Base-by-base conservation (phyloP, 2,888 invertebrate genomes). In the Cheilosia urbana region DNA sequence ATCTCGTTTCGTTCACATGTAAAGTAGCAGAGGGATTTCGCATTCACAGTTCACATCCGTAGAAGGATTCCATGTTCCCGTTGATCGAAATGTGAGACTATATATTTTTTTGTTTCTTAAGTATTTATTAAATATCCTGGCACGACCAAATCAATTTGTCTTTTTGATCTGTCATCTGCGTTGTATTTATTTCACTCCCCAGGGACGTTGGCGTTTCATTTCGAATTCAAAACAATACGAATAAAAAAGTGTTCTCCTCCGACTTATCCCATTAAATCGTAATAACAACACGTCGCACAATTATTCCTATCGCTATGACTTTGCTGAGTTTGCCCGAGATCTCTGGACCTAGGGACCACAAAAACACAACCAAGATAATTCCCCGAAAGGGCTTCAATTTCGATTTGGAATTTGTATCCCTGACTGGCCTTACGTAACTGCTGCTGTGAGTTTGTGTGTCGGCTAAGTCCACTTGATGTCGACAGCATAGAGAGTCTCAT, bases 351-450 rank as follows among this genome's bases (percentile, higher is more conserved):
- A 57, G 49, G 51, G 51, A 69, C 55, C 34, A 13, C 17, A 71
- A 72, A 73, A 73, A 55, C 75, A 71, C 68, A 66, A 76, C 49
- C 66, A 62, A 77, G 79, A 85, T 62, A 76, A 80, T 71, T 76
- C 76, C 76, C 76, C 66, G 62, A 68, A 72, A 80, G 72, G 68
- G 76, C 76, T 81, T 85, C 85, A 85, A 80, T 85, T 85, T 80
- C 80, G 76, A 80, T 80, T 80, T 80, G 76, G 80, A 79, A 76
- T 65, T 79, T 47, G 62, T 71, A 65, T 76, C 71, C 73, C 63
- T 73, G 55, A 53, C 81, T 71, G 60, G 42, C 30, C 37, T 47
- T 27, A 13, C 30, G 24, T 15, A 13, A 0, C 19, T n/a, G 37
- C 34, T 24, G 4, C 51, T 51, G 45, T 30, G 17, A 30, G 11